A percentile compares a stretch with the other conserved stretches of the same genome.
Evolutionary conservation across 2,797 vertebrate species (phyloP).

Genomic region (Microhierax caerulescens): DNA sequence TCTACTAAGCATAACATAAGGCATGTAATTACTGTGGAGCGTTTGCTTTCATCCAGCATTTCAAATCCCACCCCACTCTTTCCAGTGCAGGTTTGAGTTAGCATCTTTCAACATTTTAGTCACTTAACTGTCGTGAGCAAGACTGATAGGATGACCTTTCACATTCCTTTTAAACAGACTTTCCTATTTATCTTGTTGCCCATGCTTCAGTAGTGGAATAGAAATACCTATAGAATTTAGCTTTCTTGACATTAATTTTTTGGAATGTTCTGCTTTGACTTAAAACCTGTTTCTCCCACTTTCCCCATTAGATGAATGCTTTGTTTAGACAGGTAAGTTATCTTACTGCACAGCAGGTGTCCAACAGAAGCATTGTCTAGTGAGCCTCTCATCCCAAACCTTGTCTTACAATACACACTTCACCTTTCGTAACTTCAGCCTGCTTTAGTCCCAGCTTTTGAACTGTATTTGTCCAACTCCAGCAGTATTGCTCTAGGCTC

Average conservation of each 20-base stretch:
- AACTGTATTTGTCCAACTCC: neutral
- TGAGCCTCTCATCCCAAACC: neutral
- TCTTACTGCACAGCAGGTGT: neutral
- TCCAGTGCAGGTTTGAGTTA: neutral
- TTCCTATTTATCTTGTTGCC: neutral
- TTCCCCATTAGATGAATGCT: neutral
- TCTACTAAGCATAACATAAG: neutral
- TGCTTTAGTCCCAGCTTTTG: neutral
- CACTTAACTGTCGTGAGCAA: neutral
- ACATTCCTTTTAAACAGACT: neutral
- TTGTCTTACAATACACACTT: neutral
- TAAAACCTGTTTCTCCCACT: neutral
- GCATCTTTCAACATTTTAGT: neutral
- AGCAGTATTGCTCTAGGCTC: neutral
- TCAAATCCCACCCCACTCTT: neutral
- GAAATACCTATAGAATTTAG: neutral
- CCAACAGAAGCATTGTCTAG: neutral
- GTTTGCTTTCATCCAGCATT: neutral
- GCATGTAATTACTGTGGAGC: neutral
- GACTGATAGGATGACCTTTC: neutral
- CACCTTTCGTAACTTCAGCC: neutral
- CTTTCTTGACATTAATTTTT: neutral
- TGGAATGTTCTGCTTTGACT: neutral
- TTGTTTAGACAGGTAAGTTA: neutral
- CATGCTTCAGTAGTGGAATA: neutral